Evolutionary conservation across 2,113 vertebrate genomes (phyloP).

Genomic region (Phasianus colchicus): DNA sequence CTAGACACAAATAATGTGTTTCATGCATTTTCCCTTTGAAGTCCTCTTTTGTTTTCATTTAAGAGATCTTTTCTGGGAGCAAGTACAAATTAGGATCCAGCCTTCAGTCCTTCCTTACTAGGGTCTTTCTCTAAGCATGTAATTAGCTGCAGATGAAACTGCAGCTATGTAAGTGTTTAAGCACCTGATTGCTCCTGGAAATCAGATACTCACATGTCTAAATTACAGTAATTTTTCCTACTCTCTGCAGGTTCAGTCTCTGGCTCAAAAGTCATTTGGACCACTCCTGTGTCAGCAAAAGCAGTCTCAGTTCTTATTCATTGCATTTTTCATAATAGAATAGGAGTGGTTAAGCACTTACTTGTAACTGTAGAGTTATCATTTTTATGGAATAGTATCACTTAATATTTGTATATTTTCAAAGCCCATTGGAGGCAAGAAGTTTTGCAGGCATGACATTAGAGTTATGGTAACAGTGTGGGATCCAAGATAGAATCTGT

Average conservation of each 20-base stretch:
- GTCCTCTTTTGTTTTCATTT: neutral
- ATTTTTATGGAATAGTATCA: neutral
- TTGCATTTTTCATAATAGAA: neutral
- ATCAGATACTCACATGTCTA: neutral
- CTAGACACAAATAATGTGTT: neutral
- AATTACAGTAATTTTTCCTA: constrained; percentile 6
- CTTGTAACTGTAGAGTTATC: neutral
- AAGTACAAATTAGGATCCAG: neutral
- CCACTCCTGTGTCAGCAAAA: constrained; percentile 1
- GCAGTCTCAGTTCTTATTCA: neutral
- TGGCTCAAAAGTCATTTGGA: neutral
- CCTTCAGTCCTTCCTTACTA: neutral
- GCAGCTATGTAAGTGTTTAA: constrained; percentile 28
- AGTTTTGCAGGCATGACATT: neutral
- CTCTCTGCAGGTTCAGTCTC: neutral
- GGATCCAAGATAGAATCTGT: neutral
- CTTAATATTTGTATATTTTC: neutral
- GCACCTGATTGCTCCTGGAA: constrained; percentile 15
- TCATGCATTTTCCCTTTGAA: constrained; percentile 6
- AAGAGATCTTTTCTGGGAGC: neutral
- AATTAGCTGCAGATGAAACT: constrained; percentile 37
- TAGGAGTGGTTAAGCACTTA: neutral
- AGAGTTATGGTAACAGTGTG: neutral
- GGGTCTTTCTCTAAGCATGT: neutral
- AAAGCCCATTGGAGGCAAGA: neutral